Base-by-base conservation (phyloP, 2,888 invertebrate species). In the Petrolisthes manimaculis region DNA sequence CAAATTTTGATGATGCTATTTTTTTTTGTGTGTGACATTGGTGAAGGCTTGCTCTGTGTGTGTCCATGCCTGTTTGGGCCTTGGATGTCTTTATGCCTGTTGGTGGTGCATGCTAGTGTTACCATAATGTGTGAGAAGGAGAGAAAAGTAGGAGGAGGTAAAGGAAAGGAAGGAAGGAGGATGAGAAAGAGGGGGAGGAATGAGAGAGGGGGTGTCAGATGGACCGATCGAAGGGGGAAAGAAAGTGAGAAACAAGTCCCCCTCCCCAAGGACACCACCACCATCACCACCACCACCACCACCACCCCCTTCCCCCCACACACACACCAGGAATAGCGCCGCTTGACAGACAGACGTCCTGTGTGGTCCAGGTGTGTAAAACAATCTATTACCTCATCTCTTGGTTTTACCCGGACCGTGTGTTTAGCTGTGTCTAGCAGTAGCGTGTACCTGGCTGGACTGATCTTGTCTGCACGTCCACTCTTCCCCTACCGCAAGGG, bases 361-460 rank as follows among this genome's bases (percentile, higher is more conserved):
- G 61, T 61, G 18, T 18, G 61, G 61, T 61, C 61, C 14, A 71
- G 71, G 71, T 71, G 71, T 71, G 71, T 71, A 71, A 14, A 18
- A 12, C 21, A 12, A 71, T 71, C 14, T 71, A 37, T 37, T 37
- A 37, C 71, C 21, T 71, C 71, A 71, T 71, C 71, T 71, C 71
- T 71, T 71, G 71, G 71, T 71, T 71, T 37, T 14, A 71, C n/a
- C 71, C 21, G 71, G 71, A 71, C 21, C 12, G 71, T 71, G 12
- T 71, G 71, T 71, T 71, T 71, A 71, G 71, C 18, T 61, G 61
- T 71, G 71, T 71, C 71, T 71, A 71, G 71, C 21, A 71, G 71
- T 71, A 71, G 71, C 71, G n/a, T 71, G 71, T 71, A 12, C 71
- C n/a, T 71, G 71, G 71, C 71, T 12, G 6, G 71, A n/a, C 71